Conservation (phyloP, 2,797 vertebrate species). For the Myotis pilosus region DNA sequence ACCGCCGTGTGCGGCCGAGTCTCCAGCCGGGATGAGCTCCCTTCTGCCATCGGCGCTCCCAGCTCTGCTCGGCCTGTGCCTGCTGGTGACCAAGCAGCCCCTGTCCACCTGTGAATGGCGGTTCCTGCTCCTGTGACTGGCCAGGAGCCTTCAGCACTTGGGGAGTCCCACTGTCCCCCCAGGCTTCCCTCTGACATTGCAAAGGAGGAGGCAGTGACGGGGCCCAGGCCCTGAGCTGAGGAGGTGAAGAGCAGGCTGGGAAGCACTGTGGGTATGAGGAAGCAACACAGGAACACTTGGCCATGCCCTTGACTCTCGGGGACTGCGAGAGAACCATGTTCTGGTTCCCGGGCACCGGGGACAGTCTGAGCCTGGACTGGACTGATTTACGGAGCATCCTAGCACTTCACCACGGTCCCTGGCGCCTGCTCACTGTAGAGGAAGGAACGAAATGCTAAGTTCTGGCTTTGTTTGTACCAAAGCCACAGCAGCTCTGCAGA, state of each 20-base stretch:
- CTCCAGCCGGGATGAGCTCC: constrained; percentile 90
- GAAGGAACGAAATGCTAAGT: background rate
- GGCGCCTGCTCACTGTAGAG: background rate
- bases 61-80: constrained; percentile 62
- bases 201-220: fast-evolving
- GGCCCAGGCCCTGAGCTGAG: background rate
- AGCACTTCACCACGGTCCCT: background rate
- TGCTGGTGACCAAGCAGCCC: constrained; percentile 69
- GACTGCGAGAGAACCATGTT: fast-evolving
- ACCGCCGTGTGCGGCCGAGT: constrained; percentile 80
- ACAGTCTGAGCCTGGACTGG: background rate
- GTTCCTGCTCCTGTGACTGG: background rate
- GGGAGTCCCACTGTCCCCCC: background rate
- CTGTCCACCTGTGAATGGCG: constrained; percentile 65
- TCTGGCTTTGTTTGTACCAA: background rate
- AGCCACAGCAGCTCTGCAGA: background rate
- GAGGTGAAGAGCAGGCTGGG: background rate
- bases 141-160: background rate
- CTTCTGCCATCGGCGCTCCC: constrained; percentile 88
- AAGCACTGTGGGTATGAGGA: fast-evolving
- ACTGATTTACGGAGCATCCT: background rate
- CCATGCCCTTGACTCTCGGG: background rate
- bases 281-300: background rate
- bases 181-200: background rate
- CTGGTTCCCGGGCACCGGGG: background rate